Base-by-base conservation (phyloP, 2,797 vertebrate species). In the Synanceia verrucosa region DNA sequence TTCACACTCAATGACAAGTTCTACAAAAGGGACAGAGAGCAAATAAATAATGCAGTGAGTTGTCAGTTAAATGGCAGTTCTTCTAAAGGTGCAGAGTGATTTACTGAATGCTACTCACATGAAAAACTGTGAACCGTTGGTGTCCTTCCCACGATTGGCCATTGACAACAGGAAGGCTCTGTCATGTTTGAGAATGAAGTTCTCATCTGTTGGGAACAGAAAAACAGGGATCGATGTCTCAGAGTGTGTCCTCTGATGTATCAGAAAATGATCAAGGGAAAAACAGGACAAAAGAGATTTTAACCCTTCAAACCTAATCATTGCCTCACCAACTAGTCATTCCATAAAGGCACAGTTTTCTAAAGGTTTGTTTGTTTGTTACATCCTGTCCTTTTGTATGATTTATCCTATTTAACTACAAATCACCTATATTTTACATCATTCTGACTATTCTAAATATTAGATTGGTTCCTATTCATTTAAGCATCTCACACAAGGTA, bases 141-240 rank as follows among this genome's bases (percentile, higher is more conserved):
- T 99, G 94, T 98, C 94, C 91, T 98, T 99, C 92, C 98, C 98
- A 75, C 98, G 96, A 90, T 99, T 99, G 95, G 98, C 98, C 98
- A 99, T 99, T 78, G 98, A 99, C 94, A 99, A 92, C 92, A 99
- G 97, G 96, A 99, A 99, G 70, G 97, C 96, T 94, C 94, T 95
- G 95, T 99, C 97, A 73, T 99, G 98, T 96, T 99, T 99, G 94
- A 99, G 96, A 95, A 94, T 95, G 95, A 99, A 98, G 95, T 99
- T 99, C 94, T 99, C 98, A 91, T 99, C 98, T 99, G 96, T 95
- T 75, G 85, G 86, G 89, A 90, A 90, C 93, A 95, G 94, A 95
- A 79, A 93, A 82, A 85, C 29, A 86, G 0, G 33, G 55, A 56
- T 18, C 8, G 28, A 48, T 24, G 70, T 79, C 36, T 90, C 19